Base-by-base conservation (phyloP, 2,797 vertebrate genomes). In the Fistularia commersonii region DNA sequence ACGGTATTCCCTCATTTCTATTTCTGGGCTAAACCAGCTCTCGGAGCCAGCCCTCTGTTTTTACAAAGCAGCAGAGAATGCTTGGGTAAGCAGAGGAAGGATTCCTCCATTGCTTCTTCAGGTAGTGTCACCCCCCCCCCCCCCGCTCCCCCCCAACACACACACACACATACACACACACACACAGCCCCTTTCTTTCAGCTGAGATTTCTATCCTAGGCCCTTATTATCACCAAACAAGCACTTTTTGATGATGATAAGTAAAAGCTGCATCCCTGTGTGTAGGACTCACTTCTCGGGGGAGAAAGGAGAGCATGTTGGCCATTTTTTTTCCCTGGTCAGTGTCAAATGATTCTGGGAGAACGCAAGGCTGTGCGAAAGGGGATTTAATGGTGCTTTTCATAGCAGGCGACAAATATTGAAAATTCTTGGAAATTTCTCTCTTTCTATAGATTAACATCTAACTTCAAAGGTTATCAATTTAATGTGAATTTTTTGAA, bases 191-290 rank as follows among this genome's bases (percentile, higher is more conserved):
- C 23, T 69, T 74, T 66, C 69, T 69, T 72, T 80, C 76, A 82
- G 80, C 83, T 75, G 74, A 85, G 83, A 82, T 84, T 80, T 87
- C 83, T 82, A 78, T 88, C 80, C 78, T 62, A 70, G 77, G 72
- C 76, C 79, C 77, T 87, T 90, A 87, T 88, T 88, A 86, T 88
- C 79, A 87, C 74, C 79, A 83, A 89, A 85, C 87, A 85, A 86
- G 87, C 84, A 88, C 81, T 86, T 90, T 88, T 84, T 88, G 80
- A 84, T 85, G 86, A 82, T 84, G 84, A 88, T 87, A 86, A 89
- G 84, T 88, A 87, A 89, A 87, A 87, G 84, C 78, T 71, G 79
- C 82, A 80, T 87, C 84, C 81, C 77, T 64, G 74, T 68, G 77
- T 80, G 82, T 66, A 84, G 77, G 77, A 83, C 74, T 81, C 63